Base-by-base conservation (phyloP, 2,888 invertebrate genomes). In the Ennomos erosarius region DNA sequence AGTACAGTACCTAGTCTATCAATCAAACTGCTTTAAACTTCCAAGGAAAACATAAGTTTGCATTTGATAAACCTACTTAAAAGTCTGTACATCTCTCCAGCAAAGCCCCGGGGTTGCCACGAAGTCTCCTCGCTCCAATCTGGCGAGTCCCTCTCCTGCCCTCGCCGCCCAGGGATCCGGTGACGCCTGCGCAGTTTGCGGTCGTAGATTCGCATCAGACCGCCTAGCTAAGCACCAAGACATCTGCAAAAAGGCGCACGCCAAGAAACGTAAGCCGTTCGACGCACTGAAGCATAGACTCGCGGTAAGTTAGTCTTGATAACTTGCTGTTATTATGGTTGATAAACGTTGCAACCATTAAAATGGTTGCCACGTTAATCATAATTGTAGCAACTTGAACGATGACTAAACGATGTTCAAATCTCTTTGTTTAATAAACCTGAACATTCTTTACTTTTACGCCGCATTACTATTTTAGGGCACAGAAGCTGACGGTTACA, bases 221-320 rank as follows among this genome's bases (percentile, higher is more conserved):
- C 94, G 99, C 1, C 90, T 98, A 51, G 90, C 87, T 8, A 96
- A 96, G 70, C 99, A 99, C 85, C 95, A 97, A 84, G 93, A 95
- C 34, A 97, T 98, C 65, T 99, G 99, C 87, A 88, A 94, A 68
- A 97, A 96, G 81, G 94, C 97, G 0, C 90, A 94, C 46, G 89
- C 93, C 59, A 97, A 97, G 85, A 97, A 97, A 79, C 93, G 99
- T 67, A 99, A 98, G 91, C 94, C 96, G 0, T 99, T 98, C 82
- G 99, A 99, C 87, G 96, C 96, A 1, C 94, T 97, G 43, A 98
- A 97, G 78, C 98, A 98, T 85, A 93, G 99, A n/a, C 95, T 97
- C 1, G 88, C 89, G 65, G 93, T 93, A 11, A 87, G 88, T 68
- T 16, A 16, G 16, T 16, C 16, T 16, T 16, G 16, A 16, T 16